phyloP scores from a whole-genome alignment of 2,797 vertebrate species.

The Paguma larvata region DNA sequence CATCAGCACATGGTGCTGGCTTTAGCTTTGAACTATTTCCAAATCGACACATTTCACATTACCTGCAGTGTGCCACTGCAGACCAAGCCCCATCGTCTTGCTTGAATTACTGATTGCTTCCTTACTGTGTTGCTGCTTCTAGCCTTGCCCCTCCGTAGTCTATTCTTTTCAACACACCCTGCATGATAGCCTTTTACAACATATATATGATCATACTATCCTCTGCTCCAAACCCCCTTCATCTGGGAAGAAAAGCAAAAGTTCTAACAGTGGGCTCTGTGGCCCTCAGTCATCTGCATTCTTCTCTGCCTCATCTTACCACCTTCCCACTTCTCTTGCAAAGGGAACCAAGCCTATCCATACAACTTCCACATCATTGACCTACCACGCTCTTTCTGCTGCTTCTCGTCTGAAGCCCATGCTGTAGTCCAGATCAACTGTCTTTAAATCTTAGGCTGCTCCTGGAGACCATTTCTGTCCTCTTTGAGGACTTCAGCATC shows the following conservation, averaged over 20 bases:
- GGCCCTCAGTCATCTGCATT: not conserved
- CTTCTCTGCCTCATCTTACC: not conserved
- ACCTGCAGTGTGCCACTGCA: not conserved
- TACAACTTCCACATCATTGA: not conserved
- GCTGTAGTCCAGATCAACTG: not conserved
- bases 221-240: not conserved
- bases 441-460: not conserved
- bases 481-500: not conserved
- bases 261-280: not conserved
- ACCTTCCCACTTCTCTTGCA: not conserved
- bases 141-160: not conserved
- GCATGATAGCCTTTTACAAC: not conserved
- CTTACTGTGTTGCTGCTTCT: not conserved
- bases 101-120: not conserved
- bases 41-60: not conserved
- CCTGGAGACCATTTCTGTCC: not conserved
- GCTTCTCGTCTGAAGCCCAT: not conserved
- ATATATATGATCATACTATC: not conserved
- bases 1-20: not conserved
- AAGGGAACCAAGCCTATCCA: not conserved
- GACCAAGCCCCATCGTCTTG: not conserved
- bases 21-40: not conserved
- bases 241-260: not conserved
- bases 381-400: not conserved
- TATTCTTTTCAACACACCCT: not conserved